Percentiles rank a stretch among this genome's conserved stretches.
Conservation (phyloP, 1,140 invertebrate species). For the Cepaea nemoralis region DNA sequence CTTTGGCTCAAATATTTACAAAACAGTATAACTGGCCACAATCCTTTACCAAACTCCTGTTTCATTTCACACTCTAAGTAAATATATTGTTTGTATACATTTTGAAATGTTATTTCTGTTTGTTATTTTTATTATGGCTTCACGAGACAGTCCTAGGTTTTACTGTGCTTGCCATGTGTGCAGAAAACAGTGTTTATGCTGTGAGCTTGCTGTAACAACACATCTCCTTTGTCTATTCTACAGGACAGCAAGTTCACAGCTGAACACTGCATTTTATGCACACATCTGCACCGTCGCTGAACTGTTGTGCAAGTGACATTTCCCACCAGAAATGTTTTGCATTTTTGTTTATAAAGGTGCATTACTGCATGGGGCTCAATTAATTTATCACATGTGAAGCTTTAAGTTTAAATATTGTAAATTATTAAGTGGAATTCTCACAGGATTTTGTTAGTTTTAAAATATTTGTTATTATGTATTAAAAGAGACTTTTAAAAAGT, state of each 20-base stretch:
- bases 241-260: slow-evolving; percentile 44
- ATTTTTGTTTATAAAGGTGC: not conserved
- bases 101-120: too few relatives aligned
- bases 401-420: too few relatives aligned
- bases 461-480: too few relatives aligned
- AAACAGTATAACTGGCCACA: too few relatives aligned
- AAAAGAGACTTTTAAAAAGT: too few relatives aligned
- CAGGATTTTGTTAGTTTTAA: not conserved
- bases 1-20: too few relatives aligned
- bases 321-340: not conserved
- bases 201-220: slow-evolving; percentile 42
- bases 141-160: slow-evolving; percentile 1
- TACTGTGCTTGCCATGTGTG: slow-evolving; percentile 9
- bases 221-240: slow-evolving; percentile 39
- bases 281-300: not conserved
- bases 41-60: too few relatives aligned
- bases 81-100: too few relatives aligned
- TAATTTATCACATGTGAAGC: not conserved
- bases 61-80: too few relatives aligned
- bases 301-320: slow-evolving; percentile 15
- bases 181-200: slow-evolving; percentile 35
- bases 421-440: not conserved
- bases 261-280: slow-evolving; percentile 41
- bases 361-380: not conserved
- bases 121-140: not conserved